Conservation (phyloP, 2,113 vertebrate species). For the Tyto alba region DNA sequence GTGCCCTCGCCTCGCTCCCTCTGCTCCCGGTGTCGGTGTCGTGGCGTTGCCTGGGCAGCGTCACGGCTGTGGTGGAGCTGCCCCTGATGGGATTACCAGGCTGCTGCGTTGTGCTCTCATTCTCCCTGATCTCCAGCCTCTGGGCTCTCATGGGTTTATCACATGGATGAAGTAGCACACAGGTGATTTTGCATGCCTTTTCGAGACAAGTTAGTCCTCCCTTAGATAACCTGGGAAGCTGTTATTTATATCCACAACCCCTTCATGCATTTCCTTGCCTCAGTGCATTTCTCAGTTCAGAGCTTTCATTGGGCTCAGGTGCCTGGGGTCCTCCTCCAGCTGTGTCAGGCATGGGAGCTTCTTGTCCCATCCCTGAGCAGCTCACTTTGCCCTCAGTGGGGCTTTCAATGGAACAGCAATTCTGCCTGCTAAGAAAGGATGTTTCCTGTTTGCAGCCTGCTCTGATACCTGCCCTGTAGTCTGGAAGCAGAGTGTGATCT, state of each 20-base stretch:
- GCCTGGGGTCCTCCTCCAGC: neutral
- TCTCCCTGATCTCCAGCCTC: neutral
- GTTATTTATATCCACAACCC: neutral
- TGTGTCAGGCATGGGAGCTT: neutral
- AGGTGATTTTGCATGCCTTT: neutral
- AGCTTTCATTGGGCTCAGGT: neutral
- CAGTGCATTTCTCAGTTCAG: neutral
- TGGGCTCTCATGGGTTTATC: neutral
- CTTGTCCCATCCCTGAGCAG: fast-evolving
- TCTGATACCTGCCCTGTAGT: neutral
- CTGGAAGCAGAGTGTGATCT: neutral
- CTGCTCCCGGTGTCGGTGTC: fast-evolving
- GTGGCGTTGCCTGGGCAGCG: fast-evolving
- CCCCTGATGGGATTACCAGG: too few species aligned
- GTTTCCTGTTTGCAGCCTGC: neutral
- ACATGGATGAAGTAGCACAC: neutral
- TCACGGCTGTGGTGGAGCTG: fast-evolving
- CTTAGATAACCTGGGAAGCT: neutral
- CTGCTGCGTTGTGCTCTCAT: fast-evolving
- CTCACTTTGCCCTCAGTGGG: neutral
- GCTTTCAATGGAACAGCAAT: neutral
- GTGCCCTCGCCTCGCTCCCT: neutral
- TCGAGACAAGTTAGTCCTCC: neutral
- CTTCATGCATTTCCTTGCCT: neutral
- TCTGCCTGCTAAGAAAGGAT: neutral